Conservation (phyloP, 1,140 invertebrate species). For the Diachasmimorpha longicaudata region DNA sequence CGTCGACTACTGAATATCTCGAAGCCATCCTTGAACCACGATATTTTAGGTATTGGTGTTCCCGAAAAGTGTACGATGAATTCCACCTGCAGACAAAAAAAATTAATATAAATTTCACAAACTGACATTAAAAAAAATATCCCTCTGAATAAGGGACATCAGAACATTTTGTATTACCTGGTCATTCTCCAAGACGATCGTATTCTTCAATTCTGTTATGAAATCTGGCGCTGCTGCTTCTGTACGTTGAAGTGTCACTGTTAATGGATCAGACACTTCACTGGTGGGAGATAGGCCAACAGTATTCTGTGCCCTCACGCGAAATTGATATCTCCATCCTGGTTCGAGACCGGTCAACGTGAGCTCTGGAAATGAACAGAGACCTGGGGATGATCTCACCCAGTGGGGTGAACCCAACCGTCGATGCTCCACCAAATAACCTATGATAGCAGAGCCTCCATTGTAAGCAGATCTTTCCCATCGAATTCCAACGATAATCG, state of each 20-base stretch:
- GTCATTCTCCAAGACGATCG: constrained; percentile 76
- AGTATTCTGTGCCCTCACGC: constrained; percentile 86
- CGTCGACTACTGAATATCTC: constrained; percentile 83
- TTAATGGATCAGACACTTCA: constrained; percentile 78
- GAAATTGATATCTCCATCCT: constrained; percentile 88
- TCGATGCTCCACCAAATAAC: constrained; percentile 82
- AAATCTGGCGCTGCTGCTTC: constrained; percentile 73
- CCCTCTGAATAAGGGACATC: background rate
- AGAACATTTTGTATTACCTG: constrained; percentile 57
- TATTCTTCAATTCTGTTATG: constrained; percentile 70
- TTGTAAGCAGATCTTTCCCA: constrained; percentile 84
- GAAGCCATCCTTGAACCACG: constrained; percentile 92
- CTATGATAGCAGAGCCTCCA: constrained; percentile 88
- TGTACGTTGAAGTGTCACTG: constrained; percentile 73
- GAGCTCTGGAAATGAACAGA: constrained; percentile 74
- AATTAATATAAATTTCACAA: background rate
- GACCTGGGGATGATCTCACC: constrained; percentile 75
- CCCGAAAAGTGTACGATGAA: constrained; percentile 84
- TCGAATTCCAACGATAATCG: constrained; percentile 84
- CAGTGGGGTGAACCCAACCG: constrained; percentile 77
- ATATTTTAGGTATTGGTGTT: constrained; percentile 81
- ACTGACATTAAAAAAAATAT: background rate
- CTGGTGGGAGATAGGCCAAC: constrained; percentile 81
- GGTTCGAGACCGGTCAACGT: constrained; percentile 80
- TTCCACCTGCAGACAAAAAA: constrained; percentile 65